Conservation (phyloP, 1,140 invertebrate genomes). For the Magallana gigas region DNA sequence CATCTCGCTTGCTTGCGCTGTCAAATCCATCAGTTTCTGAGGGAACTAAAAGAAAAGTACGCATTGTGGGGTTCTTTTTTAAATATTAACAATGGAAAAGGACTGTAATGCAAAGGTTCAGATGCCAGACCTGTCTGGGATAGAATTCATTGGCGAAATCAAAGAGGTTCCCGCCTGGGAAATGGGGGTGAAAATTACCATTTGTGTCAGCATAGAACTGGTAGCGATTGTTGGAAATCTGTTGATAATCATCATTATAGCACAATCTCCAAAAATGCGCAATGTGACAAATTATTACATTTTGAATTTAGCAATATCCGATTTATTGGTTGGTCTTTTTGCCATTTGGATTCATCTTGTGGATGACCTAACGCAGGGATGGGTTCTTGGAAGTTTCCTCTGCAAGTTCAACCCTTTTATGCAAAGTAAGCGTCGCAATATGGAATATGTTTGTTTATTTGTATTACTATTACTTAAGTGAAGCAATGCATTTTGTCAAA, state of each 20-base stretch:
- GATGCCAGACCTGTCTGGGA: constrained; percentile 49
- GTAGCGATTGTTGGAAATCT: constrained; percentile 73
- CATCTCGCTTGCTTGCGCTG: background rate
- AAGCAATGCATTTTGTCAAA: background rate
- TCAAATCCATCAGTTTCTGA: background rate
- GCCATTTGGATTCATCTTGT: constrained; percentile 79
- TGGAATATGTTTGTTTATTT: too few species aligned
- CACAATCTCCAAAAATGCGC: constrained; percentile 78
- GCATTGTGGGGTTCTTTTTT: background rate
- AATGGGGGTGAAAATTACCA: constrained; percentile 65
- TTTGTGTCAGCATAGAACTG: constrained; percentile 65
- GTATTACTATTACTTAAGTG: background rate
- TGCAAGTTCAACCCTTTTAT: constrained; percentile 81
- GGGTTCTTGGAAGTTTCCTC: constrained; percentile 79
- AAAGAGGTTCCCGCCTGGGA: constrained; percentile 64
- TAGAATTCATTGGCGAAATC: constrained; percentile 52
- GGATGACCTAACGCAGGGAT: constrained; percentile 71
- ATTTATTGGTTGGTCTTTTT: constrained; percentile 76
- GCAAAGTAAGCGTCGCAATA: constrained; percentile 78
- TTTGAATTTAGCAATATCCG: constrained; percentile 90
- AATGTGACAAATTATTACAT: constrained; percentile 91
- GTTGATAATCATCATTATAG: constrained; percentile 71
- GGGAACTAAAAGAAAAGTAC: background rate
- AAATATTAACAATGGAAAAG: background rate
- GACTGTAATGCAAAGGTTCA: constrained; percentile 11